These are phyloP conservation scores for Syritta pipiens DNA, from an alignment of 2,888 invertebrate species.

Conservation along the genomic window DNA sequence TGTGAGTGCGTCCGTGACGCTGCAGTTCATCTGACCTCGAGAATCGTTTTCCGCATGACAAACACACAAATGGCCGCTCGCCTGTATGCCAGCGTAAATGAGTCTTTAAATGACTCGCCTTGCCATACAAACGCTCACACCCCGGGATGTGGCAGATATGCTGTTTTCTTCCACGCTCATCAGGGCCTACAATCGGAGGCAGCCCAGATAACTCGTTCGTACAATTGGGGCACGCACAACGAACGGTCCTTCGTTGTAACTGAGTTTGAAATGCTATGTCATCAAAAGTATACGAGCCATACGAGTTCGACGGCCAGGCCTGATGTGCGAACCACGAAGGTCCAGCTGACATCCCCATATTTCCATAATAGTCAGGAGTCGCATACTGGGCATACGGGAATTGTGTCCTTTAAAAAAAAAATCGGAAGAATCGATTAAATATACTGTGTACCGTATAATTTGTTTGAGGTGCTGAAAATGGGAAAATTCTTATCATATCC, in stretches of 20 bases:
- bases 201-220: constrained; percentile 88
- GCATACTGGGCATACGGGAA: constrained; percentile 79
- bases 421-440: no score
- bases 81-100: constrained; percentile 96
- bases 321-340: constrained; percentile 77
- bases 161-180: constrained; percentile 87
- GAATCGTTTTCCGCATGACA: constrained; percentile 94
- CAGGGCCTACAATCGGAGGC: constrained; percentile 86
- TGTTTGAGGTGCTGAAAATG: no score
- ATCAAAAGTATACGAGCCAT: constrained; percentile 76
- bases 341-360: constrained; percentile 76
- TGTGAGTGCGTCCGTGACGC: constrained; percentile 92
- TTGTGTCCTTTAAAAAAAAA: constrained; percentile 73
- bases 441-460: neutral
- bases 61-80: constrained; percentile 93
- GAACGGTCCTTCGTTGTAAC: constrained; percentile 85
- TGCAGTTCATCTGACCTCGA: constrained; percentile 95
- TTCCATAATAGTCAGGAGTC: constrained; percentile 77
- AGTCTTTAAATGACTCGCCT: constrained; percentile 95
- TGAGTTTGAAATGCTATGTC: constrained; percentile 80
- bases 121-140: constrained; percentile 93
- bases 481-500: constrained; percentile 38
- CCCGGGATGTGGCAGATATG: constrained; percentile 93
- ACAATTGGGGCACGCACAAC: constrained; percentile 90
- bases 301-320: constrained; percentile 76